A percentile compares a stretch with the other conserved stretches of the same genome.
These are phyloP conservation scores for Atlantisia rogersi DNA, from an alignment of 2,113 vertebrate genomes.

Conservation along the genomic window DNA sequence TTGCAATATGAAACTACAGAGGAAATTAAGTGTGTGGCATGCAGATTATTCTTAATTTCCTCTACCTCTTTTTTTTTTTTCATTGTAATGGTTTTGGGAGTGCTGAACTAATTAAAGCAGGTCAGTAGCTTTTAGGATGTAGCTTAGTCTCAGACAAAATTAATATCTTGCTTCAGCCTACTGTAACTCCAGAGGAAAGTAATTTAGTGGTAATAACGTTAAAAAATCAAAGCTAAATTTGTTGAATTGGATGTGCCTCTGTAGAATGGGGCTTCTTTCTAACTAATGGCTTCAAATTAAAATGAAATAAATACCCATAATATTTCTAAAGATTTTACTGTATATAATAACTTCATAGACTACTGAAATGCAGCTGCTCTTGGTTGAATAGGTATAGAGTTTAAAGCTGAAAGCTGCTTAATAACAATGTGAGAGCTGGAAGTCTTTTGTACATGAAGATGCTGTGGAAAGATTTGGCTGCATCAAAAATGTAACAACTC, in stretches of 20 bases:
- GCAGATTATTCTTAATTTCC: background rate
- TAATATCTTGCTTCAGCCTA: background rate
- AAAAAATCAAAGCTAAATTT: background rate
- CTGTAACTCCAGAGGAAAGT: background rate
- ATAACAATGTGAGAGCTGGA: background rate
- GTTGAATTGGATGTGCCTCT: background rate
- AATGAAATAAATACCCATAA: conserved; percentile 31
- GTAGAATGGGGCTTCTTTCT: background rate
- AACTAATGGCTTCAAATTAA: background rate
- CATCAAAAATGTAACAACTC: background rate
- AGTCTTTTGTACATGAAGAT: background rate
- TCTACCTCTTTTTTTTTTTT: background rate
- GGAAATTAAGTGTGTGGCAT: background rate
- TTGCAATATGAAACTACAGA: background rate
- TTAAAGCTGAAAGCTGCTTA: background rate
- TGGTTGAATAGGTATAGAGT: background rate
- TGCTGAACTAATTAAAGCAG: conserved; percentile 9
- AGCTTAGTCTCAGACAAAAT: background rate
- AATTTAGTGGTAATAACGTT: background rate
- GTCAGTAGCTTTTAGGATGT: background rate
- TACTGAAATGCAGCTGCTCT: background rate
- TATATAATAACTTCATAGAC: background rate
- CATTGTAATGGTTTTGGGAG: background rate
- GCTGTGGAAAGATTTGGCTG: background rate
- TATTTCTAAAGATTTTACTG: background rate